These are phyloP conservation scores for Peribatodes rhomboidaria DNA, from an alignment of 2,888 invertebrate genomes.

Conservation along the genomic window DNA sequence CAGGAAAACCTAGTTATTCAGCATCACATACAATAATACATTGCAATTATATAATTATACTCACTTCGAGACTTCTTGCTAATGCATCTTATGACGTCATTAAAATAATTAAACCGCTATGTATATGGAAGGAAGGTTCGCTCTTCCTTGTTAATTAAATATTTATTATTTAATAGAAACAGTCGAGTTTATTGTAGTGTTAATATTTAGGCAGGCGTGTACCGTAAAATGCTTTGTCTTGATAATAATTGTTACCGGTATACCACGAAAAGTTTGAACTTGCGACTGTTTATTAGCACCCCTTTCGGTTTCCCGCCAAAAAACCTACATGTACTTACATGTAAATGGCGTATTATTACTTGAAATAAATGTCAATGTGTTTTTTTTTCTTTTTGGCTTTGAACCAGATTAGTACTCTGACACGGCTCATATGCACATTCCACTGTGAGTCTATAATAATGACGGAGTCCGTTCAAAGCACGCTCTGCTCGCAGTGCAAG, in stretches of 20 bases:
- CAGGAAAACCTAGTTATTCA: constrained; percentile 8
- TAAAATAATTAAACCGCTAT: constrained; percentile 15
- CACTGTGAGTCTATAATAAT: too few relatives aligned
- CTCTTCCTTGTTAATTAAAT: constrained; percentile 35
- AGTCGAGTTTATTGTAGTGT: constrained; percentile 29
- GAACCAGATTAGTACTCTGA: too few relatives aligned
- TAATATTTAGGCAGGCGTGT: constrained; percentile 33
- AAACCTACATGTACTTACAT: too few relatives aligned
- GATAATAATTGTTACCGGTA: constrained; percentile 36
- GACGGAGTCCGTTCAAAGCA: too few relatives aligned
- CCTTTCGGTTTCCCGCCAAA: too few relatives aligned
- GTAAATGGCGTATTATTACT: too few relatives aligned
- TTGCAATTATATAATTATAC: not conserved
- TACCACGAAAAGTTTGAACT: constrained; percentile 37
- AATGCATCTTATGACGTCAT: constrained; percentile 35
- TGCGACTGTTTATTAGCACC: not conserved
- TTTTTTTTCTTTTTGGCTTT: too few relatives aligned
- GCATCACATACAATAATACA: not conserved
- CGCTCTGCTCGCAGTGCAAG: too few relatives aligned
- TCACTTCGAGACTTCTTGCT: not conserved
- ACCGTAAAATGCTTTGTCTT: constrained; percentile 49
- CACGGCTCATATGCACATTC: too few relatives aligned
- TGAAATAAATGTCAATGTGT: too few relatives aligned
- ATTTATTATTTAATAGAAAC: constrained; percentile 27
- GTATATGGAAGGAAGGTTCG: constrained; percentile 27